Conservation (phyloP, 2,797 vertebrate genomes). For the Ficedula albicollis region DNA sequence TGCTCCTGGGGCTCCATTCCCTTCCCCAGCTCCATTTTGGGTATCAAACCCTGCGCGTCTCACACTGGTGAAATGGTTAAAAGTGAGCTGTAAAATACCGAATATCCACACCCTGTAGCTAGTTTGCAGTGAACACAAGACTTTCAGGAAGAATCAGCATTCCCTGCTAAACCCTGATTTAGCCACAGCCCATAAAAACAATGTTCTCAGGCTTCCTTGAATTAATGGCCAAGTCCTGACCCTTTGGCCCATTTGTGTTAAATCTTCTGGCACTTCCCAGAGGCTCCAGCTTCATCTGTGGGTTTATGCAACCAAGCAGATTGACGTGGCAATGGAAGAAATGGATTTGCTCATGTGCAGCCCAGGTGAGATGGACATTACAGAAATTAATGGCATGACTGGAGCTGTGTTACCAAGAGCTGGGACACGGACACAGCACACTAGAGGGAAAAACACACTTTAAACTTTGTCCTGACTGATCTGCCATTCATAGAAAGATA, state of each 20-base stretch:
- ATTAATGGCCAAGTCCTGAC: neutral
- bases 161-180: neutral
- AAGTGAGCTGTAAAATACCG: neutral
- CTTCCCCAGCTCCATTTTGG: neutral
- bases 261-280: neutral
- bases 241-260: neutral
- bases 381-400: neutral
- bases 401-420: neutral
- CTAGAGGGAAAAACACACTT: neutral
- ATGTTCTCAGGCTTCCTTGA: neutral
- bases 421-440: neutral
- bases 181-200: neutral
- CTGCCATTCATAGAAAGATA: neutral
- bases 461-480: neutral
- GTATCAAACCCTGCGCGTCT: neutral
- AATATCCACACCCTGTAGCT: fast-evolving
- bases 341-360: neutral
- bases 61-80: neutral
- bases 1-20: fast-evolving
- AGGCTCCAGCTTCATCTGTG: neutral
- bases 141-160: neutral
- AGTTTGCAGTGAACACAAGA: neutral
- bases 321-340: fast-evolving
- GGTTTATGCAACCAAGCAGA: neutral
- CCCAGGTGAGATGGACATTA: neutral